Base-by-base conservation (phyloP, 2,888 invertebrate genomes). In the Onthophagus sagittarius region DNA sequence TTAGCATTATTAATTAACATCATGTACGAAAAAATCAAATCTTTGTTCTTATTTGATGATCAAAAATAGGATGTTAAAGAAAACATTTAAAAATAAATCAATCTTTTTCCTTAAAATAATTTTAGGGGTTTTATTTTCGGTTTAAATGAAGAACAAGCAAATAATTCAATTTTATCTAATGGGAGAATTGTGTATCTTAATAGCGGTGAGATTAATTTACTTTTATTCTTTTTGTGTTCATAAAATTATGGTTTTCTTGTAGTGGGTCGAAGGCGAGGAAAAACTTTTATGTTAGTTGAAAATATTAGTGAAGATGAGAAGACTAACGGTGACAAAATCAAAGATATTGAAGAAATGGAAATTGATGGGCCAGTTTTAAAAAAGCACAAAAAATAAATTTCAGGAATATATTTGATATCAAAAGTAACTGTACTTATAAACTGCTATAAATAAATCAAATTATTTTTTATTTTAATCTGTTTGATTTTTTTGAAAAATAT, bases 41-140 rank as follows among this genome's bases (percentile, higher is more conserved):
- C 6, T 31, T 23, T 5, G 2, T 31, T 7, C 2, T 11, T 31
- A 0, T 31, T 7, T 13, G 11, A 31, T 62, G 7, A 53, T 62
- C 9, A 13, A 6, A 70, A 14, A n/a, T n/a, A n/a, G n/a, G n/a
- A n/a, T n/a, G n/a, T n/a, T n/a, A n/a, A n/a, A n/a, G n/a, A n/a
- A n/a, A n/a, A n/a, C n/a, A n/a, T n/a, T n/a, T n/a, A n/a, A n/a
- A n/a, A n/a, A n/a, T n/a, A n/a, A n/a, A 53, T 62, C 13, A 15
- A 31, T 23, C 11, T 32, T 9, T 73, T 74, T 76, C 76, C 73
- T 77, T 80, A 79, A 74, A 77, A 64, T 69, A 39, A 53, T 72
- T 71, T 63, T 77, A 91, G 90, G 79, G 91, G 90, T 9, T 87
- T 90, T 74, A 87, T 94, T 76, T 89, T 94, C 81, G 94, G 94